Conservation (phyloP, 1,140 invertebrate species). For the Cotesia vestalis region DNA sequence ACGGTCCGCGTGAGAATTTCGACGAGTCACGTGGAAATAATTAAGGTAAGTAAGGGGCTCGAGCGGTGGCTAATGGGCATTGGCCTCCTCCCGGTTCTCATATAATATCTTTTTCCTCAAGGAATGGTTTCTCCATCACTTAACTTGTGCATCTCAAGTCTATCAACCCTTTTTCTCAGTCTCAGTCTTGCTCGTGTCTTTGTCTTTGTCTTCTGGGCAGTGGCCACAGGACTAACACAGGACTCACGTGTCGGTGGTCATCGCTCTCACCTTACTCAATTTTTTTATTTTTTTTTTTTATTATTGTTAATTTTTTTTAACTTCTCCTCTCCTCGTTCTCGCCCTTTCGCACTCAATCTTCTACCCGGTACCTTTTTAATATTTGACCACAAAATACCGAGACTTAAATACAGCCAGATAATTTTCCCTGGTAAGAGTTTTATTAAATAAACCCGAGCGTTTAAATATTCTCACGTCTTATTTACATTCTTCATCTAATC, state of each 20-base stretch:
- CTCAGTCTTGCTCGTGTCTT: conserved; percentile 16
- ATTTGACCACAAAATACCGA: conserved; percentile 20
- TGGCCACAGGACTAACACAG: conserved; percentile 18
- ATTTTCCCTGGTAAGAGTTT: background rate
- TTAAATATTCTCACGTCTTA: conserved; percentile 6
- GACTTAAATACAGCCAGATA: background rate
- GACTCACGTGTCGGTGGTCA: conserved; percentile 35
- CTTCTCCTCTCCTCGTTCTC: conserved; percentile 25
- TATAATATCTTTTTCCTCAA: conserved; percentile 32
- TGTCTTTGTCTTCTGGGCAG: conserved; percentile 15
- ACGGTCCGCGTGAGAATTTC: conserved; percentile 56
- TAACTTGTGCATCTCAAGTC: conserved; percentile 33
- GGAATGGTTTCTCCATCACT: conserved; percentile 19
- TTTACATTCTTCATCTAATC: conserved; percentile 21
- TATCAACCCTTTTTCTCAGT: conserved; percentile 26
- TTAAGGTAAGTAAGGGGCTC: conserved; percentile 62
- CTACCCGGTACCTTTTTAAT: conserved; percentile 7
- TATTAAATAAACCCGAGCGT: too few relatives aligned
- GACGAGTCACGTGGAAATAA: conserved; percentile 64
- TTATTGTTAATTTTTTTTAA: background rate
- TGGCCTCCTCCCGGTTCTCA: conserved; percentile 41
- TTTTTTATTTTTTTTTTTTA: conserved; percentile 31
- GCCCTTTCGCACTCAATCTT: conserved; percentile 37
- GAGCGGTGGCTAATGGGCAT: conserved; percentile 52
- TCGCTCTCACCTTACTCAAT: conserved; percentile 36